Base-by-base conservation (phyloP, 2,888 invertebrate species). In the Phengaris alcon region DNA sequence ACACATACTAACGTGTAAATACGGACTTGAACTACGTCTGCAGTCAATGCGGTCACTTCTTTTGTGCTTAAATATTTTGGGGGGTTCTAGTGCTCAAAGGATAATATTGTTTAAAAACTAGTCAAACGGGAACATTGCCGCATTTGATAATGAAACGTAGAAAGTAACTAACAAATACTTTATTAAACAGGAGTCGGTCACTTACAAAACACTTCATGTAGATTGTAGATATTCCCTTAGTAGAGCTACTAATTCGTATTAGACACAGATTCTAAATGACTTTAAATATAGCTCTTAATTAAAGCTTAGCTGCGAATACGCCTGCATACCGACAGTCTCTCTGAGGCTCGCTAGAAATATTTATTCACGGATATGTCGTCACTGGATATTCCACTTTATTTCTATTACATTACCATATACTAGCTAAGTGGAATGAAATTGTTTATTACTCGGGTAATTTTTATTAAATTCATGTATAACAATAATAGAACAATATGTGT, bases 271-370 rank as follows among this genome's bases (percentile, higher is more conserved):
- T 70, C 22, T 12, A 5, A 15, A 70, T 22, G 70, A 52, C 10
- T 52, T 52, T 70, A 10, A 52, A 70, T 70, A 70, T 52, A 75
- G 74, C 52, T 77, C 75, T 77, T 78, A 76, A 77, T 76, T 78
- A 78, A 76, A 78, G 68, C 76, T 55, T 76, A 76, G 74, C 75
- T 73, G 70, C 59, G 77, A 76, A 75, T 76, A 69, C 48, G 74
- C 72, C 73, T 48, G 75, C 76, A 76, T 77, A 74, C 75, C 77
- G 74, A 76, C 77, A 77, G 77, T 74, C 69, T 76, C 75, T 72
- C 68, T 74, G 75, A 70, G 76, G 77, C 77, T 68, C 75, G 75
- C 72, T 74, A 22, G 68, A 73, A 75, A 77, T 77, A 78, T 75
- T 76, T 77, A 74, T 74, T 59, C 75, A 59, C 35, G 68, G 76